Conservation (phyloP, 2,113 vertebrate genomes). For the Gorsachius goisagi region DNA sequence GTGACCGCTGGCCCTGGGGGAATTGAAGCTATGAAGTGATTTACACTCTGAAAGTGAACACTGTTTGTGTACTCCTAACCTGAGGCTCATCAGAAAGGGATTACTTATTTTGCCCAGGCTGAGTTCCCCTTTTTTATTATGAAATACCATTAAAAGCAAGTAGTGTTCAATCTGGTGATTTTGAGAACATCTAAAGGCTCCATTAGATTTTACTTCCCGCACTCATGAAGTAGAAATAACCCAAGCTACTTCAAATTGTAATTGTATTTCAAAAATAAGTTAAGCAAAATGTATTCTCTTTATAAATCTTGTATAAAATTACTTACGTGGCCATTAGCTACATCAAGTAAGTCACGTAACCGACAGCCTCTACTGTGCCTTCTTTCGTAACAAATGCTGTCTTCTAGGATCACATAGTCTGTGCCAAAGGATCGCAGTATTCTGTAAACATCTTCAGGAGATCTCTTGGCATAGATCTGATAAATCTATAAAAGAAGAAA, state of each 20-base stretch:
- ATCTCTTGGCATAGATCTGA: constrained; percentile 88
- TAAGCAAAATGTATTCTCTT: neutral
- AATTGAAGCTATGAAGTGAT: neutral
- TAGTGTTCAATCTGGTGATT: neutral
- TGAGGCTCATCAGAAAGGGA: neutral
- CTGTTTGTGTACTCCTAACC: neutral
- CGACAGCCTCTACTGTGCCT: constrained; percentile 89
- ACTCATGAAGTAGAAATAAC: neutral
- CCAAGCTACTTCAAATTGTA: rapidly evolving
- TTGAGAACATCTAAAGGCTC: neutral
- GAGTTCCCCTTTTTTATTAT: neutral
- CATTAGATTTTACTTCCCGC: neutral
- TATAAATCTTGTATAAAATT: neutral
- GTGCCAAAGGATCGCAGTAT: constrained; percentile 85
- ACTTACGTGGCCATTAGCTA: constrained; percentile 93
- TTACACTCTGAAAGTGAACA: neutral
- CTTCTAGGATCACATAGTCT: constrained; percentile 91
- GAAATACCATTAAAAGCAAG: neutral
- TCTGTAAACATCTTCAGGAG: constrained; percentile 82
- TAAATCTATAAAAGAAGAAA: constrained; percentile 81
- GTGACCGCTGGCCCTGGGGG: rapidly evolving
- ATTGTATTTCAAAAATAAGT: neutral
- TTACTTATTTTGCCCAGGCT: neutral
- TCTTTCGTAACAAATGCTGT: constrained; percentile 94
- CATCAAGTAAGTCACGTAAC: constrained; percentile 89